phyloP scores from a whole-genome alignment of 2,113 vertebrate species.

The Corapipo altera region DNA sequence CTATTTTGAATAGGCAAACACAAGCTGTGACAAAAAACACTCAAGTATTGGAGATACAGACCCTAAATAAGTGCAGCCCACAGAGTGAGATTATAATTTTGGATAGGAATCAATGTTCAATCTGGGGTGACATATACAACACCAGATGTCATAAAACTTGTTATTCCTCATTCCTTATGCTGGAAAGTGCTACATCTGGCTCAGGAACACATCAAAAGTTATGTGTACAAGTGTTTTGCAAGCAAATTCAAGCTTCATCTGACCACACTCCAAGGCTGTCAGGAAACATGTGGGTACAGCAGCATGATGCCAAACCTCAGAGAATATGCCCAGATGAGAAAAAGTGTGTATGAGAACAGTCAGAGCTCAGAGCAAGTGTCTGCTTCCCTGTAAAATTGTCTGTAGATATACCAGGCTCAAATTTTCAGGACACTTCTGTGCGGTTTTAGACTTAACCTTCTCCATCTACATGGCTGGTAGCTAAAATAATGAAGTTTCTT shows the following conservation, averaged over 20 bases:
- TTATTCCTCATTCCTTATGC: constrained; percentile 14
- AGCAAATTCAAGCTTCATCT: not conserved
- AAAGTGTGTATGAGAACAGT: not conserved
- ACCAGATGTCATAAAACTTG: constrained; percentile 19
- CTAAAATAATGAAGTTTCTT: not conserved
- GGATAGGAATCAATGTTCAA: not conserved
- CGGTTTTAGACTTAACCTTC: not conserved
- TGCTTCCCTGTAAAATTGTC: not conserved
- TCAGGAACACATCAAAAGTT: constrained; percentile 23
- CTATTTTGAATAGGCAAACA: not conserved
- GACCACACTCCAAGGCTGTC: not conserved
- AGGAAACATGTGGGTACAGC: constrained; percentile 3
- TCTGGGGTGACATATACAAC: not conserved
- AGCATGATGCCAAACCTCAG: not conserved
- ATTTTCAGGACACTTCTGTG: not conserved
- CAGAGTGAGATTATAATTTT: not conserved
- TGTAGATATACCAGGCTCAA: not conserved
- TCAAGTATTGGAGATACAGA: not conserved
- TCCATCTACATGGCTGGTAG: not conserved
- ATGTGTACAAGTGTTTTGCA: not conserved
- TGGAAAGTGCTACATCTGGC: constrained; percentile 32
- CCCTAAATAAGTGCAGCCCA: not conserved
- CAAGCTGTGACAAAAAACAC: not conserved
- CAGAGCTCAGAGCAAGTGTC: not conserved
- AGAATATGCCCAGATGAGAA: constrained; percentile 4